Conservation (phyloP, 2,113 vertebrate genomes). For the Tragelaphus strepsiceros region DNA sequence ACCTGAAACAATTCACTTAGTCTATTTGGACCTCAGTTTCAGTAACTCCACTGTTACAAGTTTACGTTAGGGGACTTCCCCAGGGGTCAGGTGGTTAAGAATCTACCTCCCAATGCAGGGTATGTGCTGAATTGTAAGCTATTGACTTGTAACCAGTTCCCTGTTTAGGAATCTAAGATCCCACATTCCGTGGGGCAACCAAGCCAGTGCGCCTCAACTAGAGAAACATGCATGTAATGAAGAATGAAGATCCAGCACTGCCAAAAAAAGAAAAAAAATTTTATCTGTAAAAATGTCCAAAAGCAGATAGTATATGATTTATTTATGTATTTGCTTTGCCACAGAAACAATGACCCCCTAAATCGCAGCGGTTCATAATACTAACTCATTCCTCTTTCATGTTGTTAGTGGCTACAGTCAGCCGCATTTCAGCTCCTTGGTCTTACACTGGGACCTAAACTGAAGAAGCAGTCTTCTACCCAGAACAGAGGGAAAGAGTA, state of each 20-base stretch:
- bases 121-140: background rate
- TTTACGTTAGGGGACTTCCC: background rate
- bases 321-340: background rate
- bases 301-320: constrained; percentile 19
- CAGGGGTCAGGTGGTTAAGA: background rate
- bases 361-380: background rate
- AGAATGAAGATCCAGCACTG: background rate
- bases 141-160: background rate
- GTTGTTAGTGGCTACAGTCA: background rate
- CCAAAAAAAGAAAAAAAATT: background rate
- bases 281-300: background rate
- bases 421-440: background rate
- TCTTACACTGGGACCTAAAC: background rate
- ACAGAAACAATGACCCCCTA: background rate
- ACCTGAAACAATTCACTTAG: background rate
- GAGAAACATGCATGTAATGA: background rate
- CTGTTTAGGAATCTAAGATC: background rate
- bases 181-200: background rate
- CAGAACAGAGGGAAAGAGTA: background rate
- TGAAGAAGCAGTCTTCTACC: background rate
- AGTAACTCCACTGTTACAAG: background rate
- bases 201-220: background rate
- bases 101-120: background rate
- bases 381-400: background rate
- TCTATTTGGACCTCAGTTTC: background rate